Evolutionary conservation across 37 sponge, comb jelly and placozoan species (phyloP).

Genomic region (Haliclona indistincta): DNA sequence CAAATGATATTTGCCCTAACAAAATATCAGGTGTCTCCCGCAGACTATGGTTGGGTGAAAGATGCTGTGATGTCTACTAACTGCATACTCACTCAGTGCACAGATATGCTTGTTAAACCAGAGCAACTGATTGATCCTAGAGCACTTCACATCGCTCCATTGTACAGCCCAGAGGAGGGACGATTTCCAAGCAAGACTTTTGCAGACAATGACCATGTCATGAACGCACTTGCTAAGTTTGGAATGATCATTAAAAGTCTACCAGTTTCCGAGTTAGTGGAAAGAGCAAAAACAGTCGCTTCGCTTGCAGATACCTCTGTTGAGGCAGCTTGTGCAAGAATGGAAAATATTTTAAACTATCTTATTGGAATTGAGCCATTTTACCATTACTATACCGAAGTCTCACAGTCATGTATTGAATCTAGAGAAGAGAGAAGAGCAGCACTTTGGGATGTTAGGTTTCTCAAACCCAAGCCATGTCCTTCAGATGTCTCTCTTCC

Average conservation of each 20-base stretch:
- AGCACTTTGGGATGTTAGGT: constrained; percentile 20
- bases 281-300: constrained; percentile 45
- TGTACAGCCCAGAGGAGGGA: constrained; percentile 41
- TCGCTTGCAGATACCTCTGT: no score
- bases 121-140: constrained; percentile 32
- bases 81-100: no score
- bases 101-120: no score
- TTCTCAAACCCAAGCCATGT: constrained; percentile 17
- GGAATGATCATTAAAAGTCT: constrained; percentile 52
- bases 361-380: no score
- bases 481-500: constrained; percentile 33
- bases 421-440: background rate
- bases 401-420: no score
- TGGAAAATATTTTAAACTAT: background rate
- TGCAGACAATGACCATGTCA: background rate
- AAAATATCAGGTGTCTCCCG: no score
- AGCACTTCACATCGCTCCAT: background rate
- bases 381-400: constrained; percentile 11
- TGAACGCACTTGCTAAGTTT: constrained; percentile 7
- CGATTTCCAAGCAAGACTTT: constrained; percentile 43
- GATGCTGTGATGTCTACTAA: no score
- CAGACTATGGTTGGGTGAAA: no score
- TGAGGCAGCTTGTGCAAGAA: no score
- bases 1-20: no score
- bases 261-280: constrained; percentile 18